These are phyloP conservation scores for Macrophya alboannulata DNA, from an alignment of 2,888 invertebrate genomes.

Conservation along the genomic window DNA sequence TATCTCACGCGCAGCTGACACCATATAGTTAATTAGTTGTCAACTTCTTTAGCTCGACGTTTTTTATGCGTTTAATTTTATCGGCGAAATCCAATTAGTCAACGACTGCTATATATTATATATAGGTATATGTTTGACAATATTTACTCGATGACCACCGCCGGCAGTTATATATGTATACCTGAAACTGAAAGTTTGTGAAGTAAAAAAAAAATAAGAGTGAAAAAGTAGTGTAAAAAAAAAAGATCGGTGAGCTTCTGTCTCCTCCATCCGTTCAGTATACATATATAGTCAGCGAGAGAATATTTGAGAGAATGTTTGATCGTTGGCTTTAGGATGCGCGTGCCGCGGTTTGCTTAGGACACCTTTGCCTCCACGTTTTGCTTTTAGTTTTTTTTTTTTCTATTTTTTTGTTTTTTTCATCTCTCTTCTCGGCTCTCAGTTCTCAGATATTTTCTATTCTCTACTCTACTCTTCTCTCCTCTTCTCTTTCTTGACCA, in stretches of 20 bases:
- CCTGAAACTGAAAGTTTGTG: background rate
- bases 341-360: slow-evolving; percentile 69
- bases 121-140: slow-evolving; percentile 11
- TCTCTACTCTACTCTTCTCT: background rate
- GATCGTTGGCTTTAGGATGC: slow-evolving; percentile 61
- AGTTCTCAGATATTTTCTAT: background rate
- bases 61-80: background rate
- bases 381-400: slow-evolving; percentile 11
- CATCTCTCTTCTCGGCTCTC: background rate
- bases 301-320: slow-evolving; percentile 54
- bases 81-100: slow-evolving; percentile 35
- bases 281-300: background rate
- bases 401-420: background rate
- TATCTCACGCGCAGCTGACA: slow-evolving; percentile 35
- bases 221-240: background rate
- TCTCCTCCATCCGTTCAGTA: slow-evolving; percentile 18
- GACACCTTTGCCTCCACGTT: slow-evolving; percentile 65
- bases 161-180: background rate
- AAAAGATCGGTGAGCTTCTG: background rate
- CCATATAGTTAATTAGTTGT: slow-evolving; percentile 38
- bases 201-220: background rate
- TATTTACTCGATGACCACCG: slow-evolving; percentile 17
- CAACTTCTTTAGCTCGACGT: background rate
- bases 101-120: too few relatives aligned
- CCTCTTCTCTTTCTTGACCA: slow-evolving; percentile 15